A percentile compares a stretch with the other conserved stretches of the same genome.
phyloP scores from a whole-genome alignment of 37 sponge, comb jelly and placozoan genomes.

The Petrosia ficiformis region DNA sequence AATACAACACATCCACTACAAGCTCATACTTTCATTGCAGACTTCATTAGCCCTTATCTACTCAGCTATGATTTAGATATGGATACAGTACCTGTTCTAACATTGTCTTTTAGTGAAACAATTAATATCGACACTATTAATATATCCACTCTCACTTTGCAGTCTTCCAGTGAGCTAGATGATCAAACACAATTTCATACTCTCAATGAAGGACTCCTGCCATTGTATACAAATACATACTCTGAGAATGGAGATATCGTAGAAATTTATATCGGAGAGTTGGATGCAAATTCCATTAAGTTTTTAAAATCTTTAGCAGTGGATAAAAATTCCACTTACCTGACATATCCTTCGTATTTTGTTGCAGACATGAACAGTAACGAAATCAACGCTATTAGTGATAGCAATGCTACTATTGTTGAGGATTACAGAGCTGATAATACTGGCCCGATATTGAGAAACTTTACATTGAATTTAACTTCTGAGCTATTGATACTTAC shows the following conservation, averaged over 20 bases:
- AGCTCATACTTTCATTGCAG: conserved; percentile 51
- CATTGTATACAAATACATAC: conserved; percentile 33
- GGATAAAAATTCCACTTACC: conserved; percentile 34
- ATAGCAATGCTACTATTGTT: conserved; percentile 50
- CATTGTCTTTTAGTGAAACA: conserved; percentile 76
- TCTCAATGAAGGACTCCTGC: conserved; percentile 38
- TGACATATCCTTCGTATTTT: conserved; percentile 31
- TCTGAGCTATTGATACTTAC: conserved; percentile 55
- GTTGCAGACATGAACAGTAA: conserved; percentile 80
- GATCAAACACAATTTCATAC: conserved; percentile 32
- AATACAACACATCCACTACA: conserved; percentile 26
- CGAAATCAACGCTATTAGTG: conserved; percentile 24
- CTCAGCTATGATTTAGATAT: conserved; percentile 58
- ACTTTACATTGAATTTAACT: conserved; percentile 76
- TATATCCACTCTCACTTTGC: conserved; percentile 67
- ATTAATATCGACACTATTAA: conserved; percentile 68
- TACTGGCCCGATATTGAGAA: conserved; percentile 54
- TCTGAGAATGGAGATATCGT: conserved; percentile 56
- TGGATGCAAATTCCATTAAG: conserved; percentile 79
- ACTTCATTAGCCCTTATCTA: conserved; percentile 43
- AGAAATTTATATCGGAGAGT: conserved; percentile 62
- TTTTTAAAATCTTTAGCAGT: conserved; percentile 57
- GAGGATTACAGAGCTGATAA: conserved; percentile 38
- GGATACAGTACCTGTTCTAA: conserved; percentile 40
- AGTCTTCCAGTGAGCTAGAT: conserved; percentile 14